A percentile compares a stretch with the other conserved stretches of the same genome.
These are phyloP conservation scores for Chrysocyon brachyurus DNA, from an alignment of 2,797 vertebrate genomes.

Conservation along the genomic window DNA sequence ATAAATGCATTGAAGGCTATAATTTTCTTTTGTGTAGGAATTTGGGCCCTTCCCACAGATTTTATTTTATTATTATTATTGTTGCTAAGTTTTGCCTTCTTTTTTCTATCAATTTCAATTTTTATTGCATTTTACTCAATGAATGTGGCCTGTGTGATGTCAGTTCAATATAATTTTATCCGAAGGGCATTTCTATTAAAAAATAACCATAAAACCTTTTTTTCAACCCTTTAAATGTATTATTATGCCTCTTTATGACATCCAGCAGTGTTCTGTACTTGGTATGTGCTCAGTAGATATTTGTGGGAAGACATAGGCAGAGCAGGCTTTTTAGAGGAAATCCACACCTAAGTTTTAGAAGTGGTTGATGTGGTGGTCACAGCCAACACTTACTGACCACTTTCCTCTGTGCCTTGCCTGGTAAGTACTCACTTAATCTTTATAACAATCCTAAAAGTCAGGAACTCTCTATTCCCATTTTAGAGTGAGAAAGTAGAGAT, in stretches of 20 bases:
- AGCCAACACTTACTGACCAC: not conserved
- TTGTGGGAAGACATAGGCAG: not conserved
- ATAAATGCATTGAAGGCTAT: not conserved
- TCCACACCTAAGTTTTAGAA: no score
- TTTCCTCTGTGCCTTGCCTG: not conserved
- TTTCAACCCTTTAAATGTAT: not conserved
- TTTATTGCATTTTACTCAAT: conserved; percentile 8
- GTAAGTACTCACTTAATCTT: not conserved
- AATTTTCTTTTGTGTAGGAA: conserved; percentile 31
- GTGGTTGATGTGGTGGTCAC: not conserved
- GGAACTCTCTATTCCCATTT: not conserved
- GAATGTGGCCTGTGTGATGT: not conserved
- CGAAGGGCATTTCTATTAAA: conserved; percentile 8
- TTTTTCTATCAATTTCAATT: conserved; percentile 36
- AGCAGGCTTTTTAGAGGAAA: not conserved
- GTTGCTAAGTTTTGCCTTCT: not conserved
- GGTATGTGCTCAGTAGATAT: not conserved
- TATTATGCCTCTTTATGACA: not conserved
- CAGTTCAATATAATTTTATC: conserved; percentile 24
- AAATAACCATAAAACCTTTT: not conserved
- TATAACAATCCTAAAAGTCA: not conserved
- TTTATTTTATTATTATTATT: not conserved
- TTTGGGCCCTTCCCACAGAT: not conserved
- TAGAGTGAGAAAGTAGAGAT: not conserved
- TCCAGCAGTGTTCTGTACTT: not conserved